Conservation (phyloP, 1,140 invertebrate species). For the Drosophila murphyi region DNA sequence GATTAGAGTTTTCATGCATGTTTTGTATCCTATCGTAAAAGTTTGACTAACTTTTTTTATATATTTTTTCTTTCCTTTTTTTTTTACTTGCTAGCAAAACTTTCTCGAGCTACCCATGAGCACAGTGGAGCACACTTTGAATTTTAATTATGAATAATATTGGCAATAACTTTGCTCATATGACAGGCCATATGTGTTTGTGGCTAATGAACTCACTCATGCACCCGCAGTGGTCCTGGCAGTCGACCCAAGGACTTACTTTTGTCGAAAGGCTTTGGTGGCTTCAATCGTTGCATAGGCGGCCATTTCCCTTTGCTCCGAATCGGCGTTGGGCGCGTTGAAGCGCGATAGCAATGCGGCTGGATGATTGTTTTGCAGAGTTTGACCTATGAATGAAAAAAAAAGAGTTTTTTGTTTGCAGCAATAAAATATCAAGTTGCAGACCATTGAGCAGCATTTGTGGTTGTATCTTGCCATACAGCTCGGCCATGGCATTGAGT, state of each 20-base stretch:
- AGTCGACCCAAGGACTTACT: slow-evolving; percentile 66
- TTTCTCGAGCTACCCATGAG: slow-evolving; percentile 10
- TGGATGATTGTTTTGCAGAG: slow-evolving; percentile 80
- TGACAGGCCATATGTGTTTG: slow-evolving; percentile 44
- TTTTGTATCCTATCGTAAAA: no score
- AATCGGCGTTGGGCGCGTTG: slow-evolving; percentile 72
- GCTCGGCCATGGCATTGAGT: slow-evolving; percentile 76
- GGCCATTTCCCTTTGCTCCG: slow-evolving; percentile 71
- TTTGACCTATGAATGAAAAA: slow-evolving; percentile 65
- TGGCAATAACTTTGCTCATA: slow-evolving; percentile 64
- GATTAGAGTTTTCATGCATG: no score
- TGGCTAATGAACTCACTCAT: slow-evolving; percentile 32
- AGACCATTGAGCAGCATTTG: slow-evolving; percentile 80
- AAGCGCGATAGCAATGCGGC: slow-evolving; percentile 78
- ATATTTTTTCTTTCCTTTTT: background rate
- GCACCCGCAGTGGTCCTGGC: background rate
- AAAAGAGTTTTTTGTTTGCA: slow-evolving; percentile 13
- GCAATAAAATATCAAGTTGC: slow-evolving; percentile 38
- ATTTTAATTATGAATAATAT: slow-evolving; percentile 58
- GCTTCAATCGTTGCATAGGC: slow-evolving; percentile 80
- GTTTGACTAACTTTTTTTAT: background rate
- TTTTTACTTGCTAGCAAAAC: background rate
- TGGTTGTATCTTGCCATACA: slow-evolving; percentile 78
- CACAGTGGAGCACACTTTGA: slow-evolving; percentile 33
- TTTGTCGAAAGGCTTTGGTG: slow-evolving; percentile 81